These are phyloP conservation scores for Diarsia dahlii DNA, from an alignment of 2,888 invertebrate genomes.

Conservation along the genomic window DNA sequence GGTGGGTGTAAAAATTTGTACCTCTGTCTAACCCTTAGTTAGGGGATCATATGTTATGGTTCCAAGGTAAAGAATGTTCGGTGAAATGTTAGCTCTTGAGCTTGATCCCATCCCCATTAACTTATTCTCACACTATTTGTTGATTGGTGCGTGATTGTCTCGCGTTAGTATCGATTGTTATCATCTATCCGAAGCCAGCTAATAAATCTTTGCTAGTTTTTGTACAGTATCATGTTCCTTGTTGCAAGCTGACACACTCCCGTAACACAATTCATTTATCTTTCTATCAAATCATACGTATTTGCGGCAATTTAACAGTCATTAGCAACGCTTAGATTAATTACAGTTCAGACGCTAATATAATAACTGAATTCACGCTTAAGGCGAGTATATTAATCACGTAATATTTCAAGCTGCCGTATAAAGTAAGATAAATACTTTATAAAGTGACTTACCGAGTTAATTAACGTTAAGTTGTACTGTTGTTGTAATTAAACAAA, in stretches of 20 bases:
- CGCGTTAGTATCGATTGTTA: conserved; percentile 73
- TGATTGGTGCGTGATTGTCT: conserved; percentile 75
- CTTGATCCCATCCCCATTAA: conserved; percentile 48
- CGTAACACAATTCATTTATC: conserved; percentile 64
- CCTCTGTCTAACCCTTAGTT: too few relatives aligned
- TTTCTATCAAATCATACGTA: conserved; percentile 58
- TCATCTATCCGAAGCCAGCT: conserved; percentile 52
- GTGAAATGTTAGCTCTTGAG: not conserved
- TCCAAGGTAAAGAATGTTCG: conserved; percentile 1
- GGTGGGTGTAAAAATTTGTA: too few relatives aligned
- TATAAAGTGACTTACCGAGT: conserved; percentile 38
- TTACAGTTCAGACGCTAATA: conserved; percentile 64
- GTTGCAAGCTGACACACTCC: conserved; percentile 56
- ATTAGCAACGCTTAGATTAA: conserved; percentile 66
- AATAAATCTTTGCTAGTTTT: conserved; percentile 60
- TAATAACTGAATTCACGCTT: conserved; percentile 60
- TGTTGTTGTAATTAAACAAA: conserved; percentile 36
- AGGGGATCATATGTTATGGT: too few relatives aligned
- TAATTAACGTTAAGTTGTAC: conserved; percentile 40
- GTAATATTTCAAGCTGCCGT: conserved; percentile 43
- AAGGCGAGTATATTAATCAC: conserved; percentile 57
- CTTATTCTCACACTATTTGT: conserved; percentile 79
- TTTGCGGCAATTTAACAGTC: conserved; percentile 66
- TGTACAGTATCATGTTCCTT: conserved; percentile 53
- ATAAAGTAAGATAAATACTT: conserved; percentile 42